These are phyloP conservation scores for Drosophila oshimai DNA, from an alignment of 1,140 invertebrate genomes.

Conservation along the genomic window DNA sequence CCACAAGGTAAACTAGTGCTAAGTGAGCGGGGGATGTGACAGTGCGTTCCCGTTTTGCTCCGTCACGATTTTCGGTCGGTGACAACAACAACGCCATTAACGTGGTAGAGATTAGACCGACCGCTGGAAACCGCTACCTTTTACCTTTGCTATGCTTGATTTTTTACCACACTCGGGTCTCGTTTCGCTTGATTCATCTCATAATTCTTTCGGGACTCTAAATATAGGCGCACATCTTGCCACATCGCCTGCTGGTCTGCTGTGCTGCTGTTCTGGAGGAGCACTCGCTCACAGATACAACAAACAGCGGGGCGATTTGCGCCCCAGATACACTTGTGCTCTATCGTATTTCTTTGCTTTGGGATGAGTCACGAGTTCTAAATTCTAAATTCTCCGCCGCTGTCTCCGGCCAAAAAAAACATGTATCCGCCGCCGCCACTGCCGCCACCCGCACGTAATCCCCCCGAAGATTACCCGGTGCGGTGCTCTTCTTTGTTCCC, in stretches of 20 bases:
- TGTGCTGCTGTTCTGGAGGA: too few species aligned
- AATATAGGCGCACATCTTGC: constrained; percentile 37
- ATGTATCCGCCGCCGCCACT: constrained; percentile 38
- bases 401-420: constrained; percentile 28
- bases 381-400: constrained; percentile 37
- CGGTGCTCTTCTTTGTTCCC: not conserved
- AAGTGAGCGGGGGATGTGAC: not conserved
- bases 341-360: constrained; percentile 6
- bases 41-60: too few species aligned
- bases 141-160: too few species aligned
- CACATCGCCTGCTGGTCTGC: constrained; percentile 43
- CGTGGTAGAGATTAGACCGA: constrained; percentile 8
- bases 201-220: constrained; percentile 20
- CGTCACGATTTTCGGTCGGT: not conserved
- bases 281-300: constrained; percentile 22
- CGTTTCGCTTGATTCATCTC: constrained; percentile 11
- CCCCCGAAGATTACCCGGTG: not conserved
- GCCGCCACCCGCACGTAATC: not conserved
- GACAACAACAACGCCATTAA: constrained; percentile 5
- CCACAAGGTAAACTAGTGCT: constrained; percentile 93
- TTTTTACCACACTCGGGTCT: too few species aligned
- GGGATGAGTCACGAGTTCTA: constrained; percentile 44
- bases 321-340: constrained; percentile 33
- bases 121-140: too few species aligned
- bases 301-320: constrained; percentile 15